phyloP scores from a whole-genome alignment of 2,113 vertebrate genomes.

The Ahaetulla prasina region DNA sequence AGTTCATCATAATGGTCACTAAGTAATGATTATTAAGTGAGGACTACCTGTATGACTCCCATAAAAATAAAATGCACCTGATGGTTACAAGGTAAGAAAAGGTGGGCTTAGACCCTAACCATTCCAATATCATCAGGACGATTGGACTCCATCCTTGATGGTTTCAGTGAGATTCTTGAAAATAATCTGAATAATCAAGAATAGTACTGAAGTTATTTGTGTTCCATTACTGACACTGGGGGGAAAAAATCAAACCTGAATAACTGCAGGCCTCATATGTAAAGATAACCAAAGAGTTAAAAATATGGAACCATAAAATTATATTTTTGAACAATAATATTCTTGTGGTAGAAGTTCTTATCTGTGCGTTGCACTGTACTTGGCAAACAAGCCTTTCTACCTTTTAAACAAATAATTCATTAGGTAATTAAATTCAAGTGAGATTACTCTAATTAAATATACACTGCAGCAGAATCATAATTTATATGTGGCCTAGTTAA shows the following conservation, averaged over 20 bases:
- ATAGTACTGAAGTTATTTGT: neutral
- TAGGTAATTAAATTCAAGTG: conserved; percentile 81
- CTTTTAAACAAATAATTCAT: conserved; percentile 84
- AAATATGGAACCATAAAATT: conserved; percentile 35
- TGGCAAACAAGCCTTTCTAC: conserved; percentile 73
- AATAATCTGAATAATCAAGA: neutral
- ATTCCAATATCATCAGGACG: neutral
- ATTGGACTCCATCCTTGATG: neutral
- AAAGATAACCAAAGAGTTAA: conserved; percentile 54
- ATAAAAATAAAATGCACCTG: neutral
- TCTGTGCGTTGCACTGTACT: conserved; percentile 68
- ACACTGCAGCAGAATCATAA: conserved; percentile 77
- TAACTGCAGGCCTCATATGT: neutral
- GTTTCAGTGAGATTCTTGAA: neutral
- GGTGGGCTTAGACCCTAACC: neutral
- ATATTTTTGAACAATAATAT: conserved; percentile 44
- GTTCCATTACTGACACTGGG: neutral
- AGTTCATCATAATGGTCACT: neutral
- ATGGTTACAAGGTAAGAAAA: neutral
- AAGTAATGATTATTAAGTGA: neutral
- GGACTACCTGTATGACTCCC: neutral
- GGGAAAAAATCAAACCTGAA: neutral
- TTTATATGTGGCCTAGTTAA: conserved; percentile 75
- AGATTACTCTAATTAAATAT: conserved; percentile 82
- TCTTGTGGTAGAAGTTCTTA: conserved; percentile 69